A percentile compares a stretch with the other conserved stretches of the same genome.
These are phyloP conservation scores for Chydorus sphaericus DNA, from an alignment of 2,888 invertebrate genomes.

Conservation along the genomic window DNA sequence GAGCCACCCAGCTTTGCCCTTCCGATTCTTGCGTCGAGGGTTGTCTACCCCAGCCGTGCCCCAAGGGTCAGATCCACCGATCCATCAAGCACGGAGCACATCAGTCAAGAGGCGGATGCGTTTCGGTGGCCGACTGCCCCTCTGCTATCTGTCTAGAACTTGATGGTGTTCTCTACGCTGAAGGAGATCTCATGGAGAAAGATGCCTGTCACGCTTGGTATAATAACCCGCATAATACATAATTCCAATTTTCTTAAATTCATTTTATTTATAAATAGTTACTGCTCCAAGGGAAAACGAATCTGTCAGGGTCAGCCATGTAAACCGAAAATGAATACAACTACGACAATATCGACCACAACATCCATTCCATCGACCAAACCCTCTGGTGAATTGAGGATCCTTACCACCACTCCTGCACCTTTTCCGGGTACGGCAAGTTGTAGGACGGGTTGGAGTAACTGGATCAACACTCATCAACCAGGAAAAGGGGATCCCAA, in stretches of 20 bases:
- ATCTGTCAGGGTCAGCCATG: slow-evolving; percentile 24
- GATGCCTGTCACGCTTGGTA: slow-evolving; percentile 67
- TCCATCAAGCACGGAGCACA: slow-evolving; percentile 48
- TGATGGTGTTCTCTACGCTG: slow-evolving; percentile 48
- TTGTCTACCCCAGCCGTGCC: slow-evolving; percentile 58
- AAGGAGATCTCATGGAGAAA: slow-evolving; percentile 58
- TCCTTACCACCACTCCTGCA: slow-evolving; percentile 13
- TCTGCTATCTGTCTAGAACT: slow-evolving; percentile 44
- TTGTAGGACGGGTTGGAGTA: slow-evolving; percentile 60
- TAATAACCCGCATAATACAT: slow-evolving; percentile 14
- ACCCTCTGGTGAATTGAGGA: neutral
- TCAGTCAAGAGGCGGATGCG: too few species aligned
- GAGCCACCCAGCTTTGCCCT: slow-evolving; percentile 47
- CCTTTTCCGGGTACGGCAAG: slow-evolving; percentile 30
- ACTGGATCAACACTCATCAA: slow-evolving; percentile 53
- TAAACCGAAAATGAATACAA: slow-evolving; percentile 13
- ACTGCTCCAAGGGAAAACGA: slow-evolving; percentile 25
- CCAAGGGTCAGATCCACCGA: slow-evolving; percentile 52
- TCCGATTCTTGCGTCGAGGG: slow-evolving; percentile 68
- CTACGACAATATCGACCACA: neutral
- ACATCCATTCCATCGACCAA: neutral
- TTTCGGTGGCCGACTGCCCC: slow-evolving; percentile 55
- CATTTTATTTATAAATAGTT: slow-evolving; percentile 22
- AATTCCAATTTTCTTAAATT: neutral
- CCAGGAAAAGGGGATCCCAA: slow-evolving; percentile 23